phyloP scores from a whole-genome alignment of 2,888 invertebrate genomes.

The Nemotelus nigrinus region DNA sequence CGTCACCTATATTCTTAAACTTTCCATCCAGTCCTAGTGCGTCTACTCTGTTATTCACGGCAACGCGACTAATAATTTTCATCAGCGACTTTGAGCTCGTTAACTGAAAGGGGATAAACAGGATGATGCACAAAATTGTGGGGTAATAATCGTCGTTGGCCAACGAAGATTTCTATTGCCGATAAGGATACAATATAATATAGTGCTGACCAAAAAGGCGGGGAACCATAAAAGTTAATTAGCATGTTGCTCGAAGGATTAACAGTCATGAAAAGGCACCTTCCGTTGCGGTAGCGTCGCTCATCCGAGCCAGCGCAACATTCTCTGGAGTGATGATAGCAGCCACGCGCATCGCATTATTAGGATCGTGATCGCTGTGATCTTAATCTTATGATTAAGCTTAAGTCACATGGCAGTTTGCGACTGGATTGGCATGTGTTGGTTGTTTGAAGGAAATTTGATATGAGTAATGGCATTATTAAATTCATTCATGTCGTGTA shows the following conservation, averaged over 20 bases:
- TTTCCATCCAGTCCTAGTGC: neutral
- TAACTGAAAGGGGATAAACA: constrained; percentile 18
- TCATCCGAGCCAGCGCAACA: neutral
- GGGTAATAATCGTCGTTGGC: constrained; percentile 14
- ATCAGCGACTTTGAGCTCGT: neutral
- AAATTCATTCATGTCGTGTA: too few species aligned
- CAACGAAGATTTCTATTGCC: constrained; percentile 35
- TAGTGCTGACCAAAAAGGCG: constrained; percentile 46
- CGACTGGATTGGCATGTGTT: constrained; percentile 37
- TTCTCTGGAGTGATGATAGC: neutral
- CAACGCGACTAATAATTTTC: constrained; percentile 21
- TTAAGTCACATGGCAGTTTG: constrained; percentile 24
- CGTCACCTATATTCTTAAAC: neutral
- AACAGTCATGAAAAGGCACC: constrained; percentile 13
- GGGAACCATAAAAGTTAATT: constrained; percentile 51
- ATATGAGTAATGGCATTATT: neutral
- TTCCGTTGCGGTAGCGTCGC: constrained; percentile 1
- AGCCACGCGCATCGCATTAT: constrained; percentile 28
- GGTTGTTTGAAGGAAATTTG: constrained; percentile 36
- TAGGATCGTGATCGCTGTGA: constrained; percentile 28
- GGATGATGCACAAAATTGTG: constrained; percentile 22
- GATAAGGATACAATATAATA: constrained; percentile 43
- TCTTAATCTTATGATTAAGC: constrained; percentile 37
- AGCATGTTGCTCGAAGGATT: constrained; percentile 45
- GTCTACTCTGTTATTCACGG: neutral